Conservation (phyloP, 1,140 invertebrate species). For the Drosophila lacteicornis region DNA sequence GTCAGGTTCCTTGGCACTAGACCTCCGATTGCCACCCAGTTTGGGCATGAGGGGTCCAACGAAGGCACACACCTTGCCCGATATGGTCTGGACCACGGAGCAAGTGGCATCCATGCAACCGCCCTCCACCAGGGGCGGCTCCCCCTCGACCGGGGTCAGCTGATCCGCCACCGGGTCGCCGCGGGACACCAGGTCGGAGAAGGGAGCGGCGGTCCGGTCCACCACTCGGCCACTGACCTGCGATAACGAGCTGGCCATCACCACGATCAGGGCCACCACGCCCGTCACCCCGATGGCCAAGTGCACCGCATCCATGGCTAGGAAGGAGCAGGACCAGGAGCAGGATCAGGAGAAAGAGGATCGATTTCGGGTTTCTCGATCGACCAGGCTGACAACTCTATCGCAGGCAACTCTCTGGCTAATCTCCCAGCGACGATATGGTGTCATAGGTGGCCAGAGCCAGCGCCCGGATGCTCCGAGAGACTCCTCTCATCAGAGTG, state of each 20-base stretch:
- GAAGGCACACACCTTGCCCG: not conserved
- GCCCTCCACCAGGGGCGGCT: conserved; percentile 9
- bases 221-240: conserved; percentile 10
- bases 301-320: conserved; percentile 36
- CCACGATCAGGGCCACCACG: conserved; percentile 32
- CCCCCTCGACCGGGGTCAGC: conserved; percentile 5
- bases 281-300: conserved; percentile 34
- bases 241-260: conserved; percentile 3
- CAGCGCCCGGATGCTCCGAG: not conserved
- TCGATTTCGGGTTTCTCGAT: not conserved
- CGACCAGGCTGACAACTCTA: conserved; percentile 3
- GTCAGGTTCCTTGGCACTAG: not conserved
- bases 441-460: conserved; percentile 1
- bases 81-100: not conserved
- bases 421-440: conserved; percentile 1
- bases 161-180: conserved; percentile 9
- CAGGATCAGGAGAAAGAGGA: not conserved
- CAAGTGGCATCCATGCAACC: conserved; percentile 15
- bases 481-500: not conserved
- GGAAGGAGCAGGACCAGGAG: not conserved
- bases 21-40: not conserved
- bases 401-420: not conserved
- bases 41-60: conserved; percentile 9
- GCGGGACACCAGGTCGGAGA: conserved; percentile 5
- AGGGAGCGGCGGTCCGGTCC: not conserved